Conservation (phyloP, 2,797 vertebrate species). For the Hylomyscus alleni region DNA sequence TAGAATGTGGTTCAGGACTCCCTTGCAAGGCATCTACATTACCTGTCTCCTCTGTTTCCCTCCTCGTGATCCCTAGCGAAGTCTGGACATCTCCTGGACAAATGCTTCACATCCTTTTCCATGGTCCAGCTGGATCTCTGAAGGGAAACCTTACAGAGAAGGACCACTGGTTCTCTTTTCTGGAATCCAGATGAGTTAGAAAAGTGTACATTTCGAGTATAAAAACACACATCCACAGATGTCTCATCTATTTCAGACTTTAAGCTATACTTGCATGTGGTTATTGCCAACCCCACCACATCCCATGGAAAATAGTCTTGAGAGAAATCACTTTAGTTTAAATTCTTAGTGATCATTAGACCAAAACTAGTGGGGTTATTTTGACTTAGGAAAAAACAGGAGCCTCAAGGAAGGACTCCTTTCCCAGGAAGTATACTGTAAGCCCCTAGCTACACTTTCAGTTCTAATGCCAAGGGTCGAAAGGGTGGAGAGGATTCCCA, state of each 20-base stretch:
- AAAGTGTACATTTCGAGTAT: constrained; percentile 40
- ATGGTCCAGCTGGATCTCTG: neutral
- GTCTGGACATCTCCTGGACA: neutral
- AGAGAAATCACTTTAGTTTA: neutral
- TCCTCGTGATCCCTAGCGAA: neutral
- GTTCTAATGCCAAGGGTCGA: neutral
- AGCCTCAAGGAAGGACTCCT: constrained; percentile 12
- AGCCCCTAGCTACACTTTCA: neutral
- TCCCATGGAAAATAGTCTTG: neutral
- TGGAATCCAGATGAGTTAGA: constrained; percentile 34
- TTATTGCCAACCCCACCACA: neutral
- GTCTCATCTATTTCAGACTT: neutral
- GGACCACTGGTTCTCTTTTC: neutral
- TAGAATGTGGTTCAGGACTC: neutral
- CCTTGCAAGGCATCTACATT: neutral
- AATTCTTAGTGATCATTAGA: neutral
- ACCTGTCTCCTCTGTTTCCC: neutral
- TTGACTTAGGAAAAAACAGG: constrained; percentile 17
- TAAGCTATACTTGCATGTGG: neutral
- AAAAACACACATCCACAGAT: constrained; percentile 16
- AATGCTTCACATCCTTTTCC: neutral
- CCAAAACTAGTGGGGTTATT: neutral
- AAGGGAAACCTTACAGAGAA: neutral
- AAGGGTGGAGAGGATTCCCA: neutral
- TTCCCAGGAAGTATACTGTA: neutral